Percentiles rank a stretch among this genome's conserved stretches.
Conservation (phyloP, 2,797 vertebrate species). For the Xerus rutilus region DNA sequence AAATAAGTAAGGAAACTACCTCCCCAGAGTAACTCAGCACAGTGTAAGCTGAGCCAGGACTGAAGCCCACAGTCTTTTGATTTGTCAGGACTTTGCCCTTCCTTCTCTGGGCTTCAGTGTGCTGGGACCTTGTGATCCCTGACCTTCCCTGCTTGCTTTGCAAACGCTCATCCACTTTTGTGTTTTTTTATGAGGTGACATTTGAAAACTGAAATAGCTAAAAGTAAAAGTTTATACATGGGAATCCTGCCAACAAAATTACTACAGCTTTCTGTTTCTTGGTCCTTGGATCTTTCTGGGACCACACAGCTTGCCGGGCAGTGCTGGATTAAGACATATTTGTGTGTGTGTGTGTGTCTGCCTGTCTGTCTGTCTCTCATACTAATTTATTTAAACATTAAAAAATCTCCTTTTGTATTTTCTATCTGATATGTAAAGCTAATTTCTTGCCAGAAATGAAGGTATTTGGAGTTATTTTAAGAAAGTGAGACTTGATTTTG, state of each 20-base stretch:
- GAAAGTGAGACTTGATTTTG: not conserved
- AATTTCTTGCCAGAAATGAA: not conserved
- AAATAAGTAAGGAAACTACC: not conserved
- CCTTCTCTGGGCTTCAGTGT: not conserved
- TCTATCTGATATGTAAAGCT: not conserved
- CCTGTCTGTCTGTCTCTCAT: not conserved
- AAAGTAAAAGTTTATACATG: not conserved
- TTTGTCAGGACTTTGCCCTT: not conserved
- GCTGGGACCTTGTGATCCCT: not conserved
- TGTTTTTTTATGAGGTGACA: not conserved
- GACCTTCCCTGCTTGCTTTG: not conserved
- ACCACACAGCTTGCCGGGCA: not conserved
- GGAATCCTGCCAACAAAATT: not conserved
- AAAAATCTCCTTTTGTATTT: not conserved
- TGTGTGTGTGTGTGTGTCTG: too few relatives aligned
- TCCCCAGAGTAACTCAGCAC: not conserved
- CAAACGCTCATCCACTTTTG: not conserved
- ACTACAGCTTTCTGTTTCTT: not conserved
- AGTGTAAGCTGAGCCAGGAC: not conserved
- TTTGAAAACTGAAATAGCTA: not conserved
- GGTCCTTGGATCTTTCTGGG: not conserved
- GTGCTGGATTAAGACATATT: not conserved
- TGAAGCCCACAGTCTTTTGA: not conserved
- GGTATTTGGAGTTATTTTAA: slow-evolving; percentile 19
- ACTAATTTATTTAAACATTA: not conserved